phyloP scores from a whole-genome alignment of 2,888 invertebrate species.

The Ellobium chinense region DNA sequence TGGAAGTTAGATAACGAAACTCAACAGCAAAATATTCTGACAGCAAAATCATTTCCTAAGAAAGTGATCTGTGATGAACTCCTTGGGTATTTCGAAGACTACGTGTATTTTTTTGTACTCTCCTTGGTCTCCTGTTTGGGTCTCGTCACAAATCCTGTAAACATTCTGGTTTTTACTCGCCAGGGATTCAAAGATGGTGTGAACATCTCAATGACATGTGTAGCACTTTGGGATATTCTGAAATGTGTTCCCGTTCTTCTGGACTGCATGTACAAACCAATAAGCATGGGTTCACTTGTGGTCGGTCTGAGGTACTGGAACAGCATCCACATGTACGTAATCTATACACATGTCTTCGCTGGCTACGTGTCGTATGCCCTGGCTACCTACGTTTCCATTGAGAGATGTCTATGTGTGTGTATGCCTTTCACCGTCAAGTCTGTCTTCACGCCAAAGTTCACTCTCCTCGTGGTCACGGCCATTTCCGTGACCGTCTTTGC shows the following conservation, averaged over 20 bases:
- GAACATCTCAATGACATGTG: not conserved
- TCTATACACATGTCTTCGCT: not conserved
- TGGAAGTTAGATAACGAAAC: not conserved
- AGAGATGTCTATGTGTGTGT: slow-evolving; percentile 15
- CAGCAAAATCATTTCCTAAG: no score
- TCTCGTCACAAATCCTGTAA: not conserved
- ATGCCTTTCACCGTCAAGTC: slow-evolving; percentile 23
- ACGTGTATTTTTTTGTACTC: slow-evolving; percentile 9
- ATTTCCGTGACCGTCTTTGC: not conserved
- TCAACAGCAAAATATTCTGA: not conserved
- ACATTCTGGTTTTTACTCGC: not conserved
- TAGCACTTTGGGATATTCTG: slow-evolving; percentile 1
- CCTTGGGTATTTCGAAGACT: not conserved
- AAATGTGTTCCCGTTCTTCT: not conserved
- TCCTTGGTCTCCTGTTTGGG: not conserved
- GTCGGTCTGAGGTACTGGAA: not conserved
- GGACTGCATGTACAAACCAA: not conserved
- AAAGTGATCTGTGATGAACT: no score
- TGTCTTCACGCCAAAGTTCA: slow-evolving; percentile 1
- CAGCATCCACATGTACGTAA: not conserved
- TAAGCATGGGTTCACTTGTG: not conserved
- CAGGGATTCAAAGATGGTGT: slow-evolving; percentile 21
- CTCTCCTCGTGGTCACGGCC: not conserved
- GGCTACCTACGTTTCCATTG: slow-evolving; percentile 13
- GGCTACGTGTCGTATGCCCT: slow-evolving; percentile 5